Evolutionary conservation across 2,113 vertebrate species (phyloP), one percentile per base, ranked within the genome.

Genomic region (Pterophyllum scalare): DNA sequence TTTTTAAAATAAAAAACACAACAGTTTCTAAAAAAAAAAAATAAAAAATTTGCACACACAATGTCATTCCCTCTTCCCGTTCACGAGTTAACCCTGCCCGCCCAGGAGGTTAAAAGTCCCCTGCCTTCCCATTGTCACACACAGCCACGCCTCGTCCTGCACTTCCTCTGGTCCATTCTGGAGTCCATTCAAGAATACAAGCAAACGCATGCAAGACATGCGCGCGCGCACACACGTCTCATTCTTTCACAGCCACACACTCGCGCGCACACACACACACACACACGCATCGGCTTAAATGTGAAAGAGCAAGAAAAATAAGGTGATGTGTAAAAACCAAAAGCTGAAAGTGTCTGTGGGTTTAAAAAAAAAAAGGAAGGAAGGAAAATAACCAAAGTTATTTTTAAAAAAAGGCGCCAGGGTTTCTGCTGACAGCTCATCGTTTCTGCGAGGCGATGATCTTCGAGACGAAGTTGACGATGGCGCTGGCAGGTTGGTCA

Each of bases 391-490:
- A 87, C 85, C 87, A 82, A 93, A 90, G 85, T 87, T 14, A 43
- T 83, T 76, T 64, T 72, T 28, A 1, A 4, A 81, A 72, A 38
- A 31, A 78, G 56, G 77, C 13, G 75, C 6, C 80, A 85, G 83
- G 64, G 26, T 38, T 72, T 77, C n/a, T 7, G 43, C 79, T 2
- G 79, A 49, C 79, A 4, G 72, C 46, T 99, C 97, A 99, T 97
- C 97, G 97, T 92, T 98, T 99, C 95, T 99, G 98, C 79, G 96
- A 95, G 72, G 91, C 94, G 40, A 97, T 96, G 97, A 99, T 98
- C 94, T 97, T 98, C 78, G 96, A 97, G 90, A 99, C 97, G 2
- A 99, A 99, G 96, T 97, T 99, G 95, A 99, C 98, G 0, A 99
- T 99, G 94, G 98, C 98, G 3, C 94, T 95, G 85, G 98, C 98